Percentiles rank a stretch among this genome's conserved stretches.
Evolutionary conservation across 2,113 vertebrate species (phyloP).

Genomic region (Lontra canadensis): DNA sequence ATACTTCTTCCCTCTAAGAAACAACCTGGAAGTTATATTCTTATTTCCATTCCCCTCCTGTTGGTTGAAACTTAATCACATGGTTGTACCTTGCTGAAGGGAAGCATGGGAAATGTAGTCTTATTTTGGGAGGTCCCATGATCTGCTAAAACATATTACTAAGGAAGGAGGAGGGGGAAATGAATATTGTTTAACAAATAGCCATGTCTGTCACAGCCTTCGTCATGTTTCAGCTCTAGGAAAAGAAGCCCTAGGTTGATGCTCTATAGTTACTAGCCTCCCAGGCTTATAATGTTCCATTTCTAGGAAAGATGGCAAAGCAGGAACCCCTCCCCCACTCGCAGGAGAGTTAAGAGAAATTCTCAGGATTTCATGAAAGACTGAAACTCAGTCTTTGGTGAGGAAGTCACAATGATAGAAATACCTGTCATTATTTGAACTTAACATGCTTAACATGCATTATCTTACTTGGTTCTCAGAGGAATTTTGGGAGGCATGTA

Average conservation of each 20-base stretch:
- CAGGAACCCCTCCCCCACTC: neutral
- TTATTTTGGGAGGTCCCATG: neutral
- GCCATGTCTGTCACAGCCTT: neutral
- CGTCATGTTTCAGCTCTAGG: neutral
- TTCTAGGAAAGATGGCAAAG: slow-evolving; percentile 41
- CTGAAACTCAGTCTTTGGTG: slow-evolving; percentile 18
- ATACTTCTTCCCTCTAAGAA: neutral
- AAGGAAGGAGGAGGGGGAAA: neutral
- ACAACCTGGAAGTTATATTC: neutral
- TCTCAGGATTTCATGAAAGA: neutral
- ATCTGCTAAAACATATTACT: neutral
- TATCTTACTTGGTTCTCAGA: neutral
- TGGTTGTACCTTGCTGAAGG: neutral
- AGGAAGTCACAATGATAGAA: neutral
- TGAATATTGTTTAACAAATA: neutral
- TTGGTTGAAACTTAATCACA: slow-evolving; percentile 7
- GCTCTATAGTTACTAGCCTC: neutral
- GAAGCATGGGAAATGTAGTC: slow-evolving; percentile 53
- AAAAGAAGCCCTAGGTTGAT: neutral
- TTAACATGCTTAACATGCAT: neutral
- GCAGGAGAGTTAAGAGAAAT: neutral
- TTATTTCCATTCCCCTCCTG: neutral
- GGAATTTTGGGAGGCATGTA: neutral
- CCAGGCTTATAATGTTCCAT: neutral
- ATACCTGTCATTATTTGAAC: neutral